These are phyloP conservation scores for Dynastes tityus DNA, from an alignment of 2,888 invertebrate genomes.

Conservation along the genomic window DNA sequence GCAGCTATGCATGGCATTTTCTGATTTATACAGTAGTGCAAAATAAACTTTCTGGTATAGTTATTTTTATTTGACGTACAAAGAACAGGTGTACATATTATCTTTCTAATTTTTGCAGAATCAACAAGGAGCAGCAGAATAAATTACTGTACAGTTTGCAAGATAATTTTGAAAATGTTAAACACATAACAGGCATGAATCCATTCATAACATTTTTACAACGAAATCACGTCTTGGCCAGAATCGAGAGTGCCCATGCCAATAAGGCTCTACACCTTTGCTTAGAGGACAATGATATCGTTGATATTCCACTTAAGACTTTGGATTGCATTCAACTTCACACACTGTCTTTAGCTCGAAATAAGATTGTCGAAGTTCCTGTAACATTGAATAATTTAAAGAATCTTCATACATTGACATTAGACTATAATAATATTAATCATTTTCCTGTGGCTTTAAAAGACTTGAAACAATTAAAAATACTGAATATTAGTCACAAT, in stretches of 20 bases:
- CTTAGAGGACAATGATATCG: slow-evolving; percentile 78
- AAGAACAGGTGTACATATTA: slow-evolving; percentile 4
- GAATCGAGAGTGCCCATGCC: slow-evolving; percentile 77
- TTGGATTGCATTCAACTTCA: slow-evolving; percentile 74
- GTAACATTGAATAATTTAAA: slow-evolving; percentile 72
- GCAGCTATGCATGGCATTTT: neutral
- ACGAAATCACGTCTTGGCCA: slow-evolving; percentile 78
- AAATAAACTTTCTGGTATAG: slow-evolving; percentile 20
- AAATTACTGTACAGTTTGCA: slow-evolving; percentile 31
- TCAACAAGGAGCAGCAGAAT: slow-evolving; percentile 11
- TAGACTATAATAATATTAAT: slow-evolving; percentile 79
- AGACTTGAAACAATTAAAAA: slow-evolving; percentile 74
- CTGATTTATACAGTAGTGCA: neutral
- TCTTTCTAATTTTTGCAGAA: neutral
- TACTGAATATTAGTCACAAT: slow-evolving; percentile 80
- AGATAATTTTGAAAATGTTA: slow-evolving; percentile 29
- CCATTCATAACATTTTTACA: slow-evolving; percentile 80
- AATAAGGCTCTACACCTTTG: slow-evolving; percentile 76
- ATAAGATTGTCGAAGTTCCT: slow-evolving; percentile 74
- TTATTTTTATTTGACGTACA: slow-evolving; percentile 32
- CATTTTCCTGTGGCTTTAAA: slow-evolving; percentile 76
- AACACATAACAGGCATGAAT: slow-evolving; percentile 71
- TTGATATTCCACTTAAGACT: slow-evolving; percentile 75
- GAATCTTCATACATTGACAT: slow-evolving; percentile 76
- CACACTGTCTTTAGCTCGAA: slow-evolving; percentile 78